A percentile compares a stretch with the other conserved stretches of the same genome.
These are phyloP conservation scores for Drosophila pegasa DNA, from an alignment of 2,888 invertebrate species.

Conservation along the genomic window DNA sequence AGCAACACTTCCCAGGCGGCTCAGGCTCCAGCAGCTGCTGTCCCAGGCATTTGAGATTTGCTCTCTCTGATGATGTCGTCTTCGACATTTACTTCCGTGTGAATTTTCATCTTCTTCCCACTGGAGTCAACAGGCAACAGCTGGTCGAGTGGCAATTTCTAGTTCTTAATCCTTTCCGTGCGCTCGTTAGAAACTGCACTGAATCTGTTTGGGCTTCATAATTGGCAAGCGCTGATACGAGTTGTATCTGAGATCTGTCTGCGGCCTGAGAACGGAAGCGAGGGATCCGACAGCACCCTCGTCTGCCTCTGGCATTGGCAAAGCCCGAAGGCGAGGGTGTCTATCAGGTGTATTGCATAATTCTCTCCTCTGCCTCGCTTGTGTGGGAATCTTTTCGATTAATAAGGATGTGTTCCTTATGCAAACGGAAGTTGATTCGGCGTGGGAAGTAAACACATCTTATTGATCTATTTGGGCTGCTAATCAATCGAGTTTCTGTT, in stretches of 20 bases:
- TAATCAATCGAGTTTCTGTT: neutral
- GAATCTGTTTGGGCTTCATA: constrained; percentile 29
- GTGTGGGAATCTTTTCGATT: constrained; percentile 57
- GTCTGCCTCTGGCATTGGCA: constrained; percentile 24
- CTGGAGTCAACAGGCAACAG: constrained; percentile 35
- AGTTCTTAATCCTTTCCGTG: constrained; percentile 63
- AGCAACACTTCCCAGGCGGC: constrained; percentile 38
- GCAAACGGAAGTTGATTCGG: constrained; percentile 43
- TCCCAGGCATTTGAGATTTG: constrained; percentile 39
- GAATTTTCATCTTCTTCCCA: constrained; percentile 45
- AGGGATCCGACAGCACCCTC: constrained; percentile 40
- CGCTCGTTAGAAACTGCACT: constrained; percentile 59
- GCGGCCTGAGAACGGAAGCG: constrained; percentile 48
- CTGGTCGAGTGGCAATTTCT: constrained; percentile 45
- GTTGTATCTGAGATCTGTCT: constrained; percentile 32
- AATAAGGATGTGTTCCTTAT: constrained; percentile 7
- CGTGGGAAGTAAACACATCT: constrained; percentile 31
- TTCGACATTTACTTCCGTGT: constrained; percentile 53
- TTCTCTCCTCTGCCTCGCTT: constrained; percentile 35
- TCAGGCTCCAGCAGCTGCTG: constrained; percentile 38
- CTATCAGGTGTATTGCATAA: constrained; percentile 76
- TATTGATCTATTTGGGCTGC: neutral
- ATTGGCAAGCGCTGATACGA: constrained; percentile 51
- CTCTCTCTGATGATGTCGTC: constrained; percentile 22
- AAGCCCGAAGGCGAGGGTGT: constrained; percentile 51